Evolutionary conservation across 2,113 vertebrate genomes (phyloP).

Genomic region (Gulo gulo): DNA sequence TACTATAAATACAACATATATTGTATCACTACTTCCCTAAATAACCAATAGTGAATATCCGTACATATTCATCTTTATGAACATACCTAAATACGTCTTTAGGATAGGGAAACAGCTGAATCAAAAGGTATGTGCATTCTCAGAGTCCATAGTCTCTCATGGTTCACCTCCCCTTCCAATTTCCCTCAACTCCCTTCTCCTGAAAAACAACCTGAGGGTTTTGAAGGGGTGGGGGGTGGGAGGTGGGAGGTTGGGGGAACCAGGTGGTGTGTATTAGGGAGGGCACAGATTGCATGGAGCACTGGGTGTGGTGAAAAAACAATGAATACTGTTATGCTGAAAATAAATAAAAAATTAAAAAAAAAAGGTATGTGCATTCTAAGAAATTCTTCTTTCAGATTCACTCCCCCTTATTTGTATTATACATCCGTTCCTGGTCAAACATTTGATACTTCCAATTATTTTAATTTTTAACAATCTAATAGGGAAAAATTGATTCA

Average conservation of each 20-base stretch:
- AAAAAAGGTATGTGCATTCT: neutral
- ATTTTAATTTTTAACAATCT: neutral
- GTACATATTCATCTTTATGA: neutral
- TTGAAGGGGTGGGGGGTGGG: no score
- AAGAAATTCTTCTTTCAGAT: neutral
- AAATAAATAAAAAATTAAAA: no score
- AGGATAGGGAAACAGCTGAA: neutral
- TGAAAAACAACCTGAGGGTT: no score
- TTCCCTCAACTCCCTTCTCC: no score
- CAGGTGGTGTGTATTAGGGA: no score
- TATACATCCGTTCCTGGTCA: neutral
- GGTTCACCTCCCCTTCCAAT: no score
- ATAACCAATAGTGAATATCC: neutral
- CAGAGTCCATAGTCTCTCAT: no score
- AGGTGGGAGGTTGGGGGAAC: no score
- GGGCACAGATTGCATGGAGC: no score
- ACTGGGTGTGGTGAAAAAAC: no score
- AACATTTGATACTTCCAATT: neutral
- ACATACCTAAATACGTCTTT: neutral
- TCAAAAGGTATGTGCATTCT: neutral
- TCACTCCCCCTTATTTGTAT: neutral
- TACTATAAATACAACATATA: neutral
- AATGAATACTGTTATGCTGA: no score
- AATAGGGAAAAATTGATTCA: neutral
- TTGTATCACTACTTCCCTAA: neutral